Conservation (phyloP, 2,113 vertebrate species). For the Bujurquina vittata region DNA sequence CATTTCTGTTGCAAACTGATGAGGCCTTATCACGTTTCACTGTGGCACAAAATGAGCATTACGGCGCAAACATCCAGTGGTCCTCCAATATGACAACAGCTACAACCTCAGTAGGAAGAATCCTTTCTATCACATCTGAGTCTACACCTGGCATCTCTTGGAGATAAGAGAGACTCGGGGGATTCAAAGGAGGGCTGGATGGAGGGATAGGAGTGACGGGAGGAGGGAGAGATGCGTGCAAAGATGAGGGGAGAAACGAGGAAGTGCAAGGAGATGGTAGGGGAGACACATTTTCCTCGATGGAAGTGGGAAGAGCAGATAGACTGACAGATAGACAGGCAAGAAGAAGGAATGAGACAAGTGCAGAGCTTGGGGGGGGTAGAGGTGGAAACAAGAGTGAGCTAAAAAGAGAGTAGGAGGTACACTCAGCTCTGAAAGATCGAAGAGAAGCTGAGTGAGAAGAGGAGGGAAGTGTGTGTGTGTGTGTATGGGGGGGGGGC, state of each 20-base stretch:
- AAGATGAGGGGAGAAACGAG: background rate
- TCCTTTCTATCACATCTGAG: conserved; percentile 39
- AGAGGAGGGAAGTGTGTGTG: background rate
- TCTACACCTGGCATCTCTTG: conserved; percentile 38
- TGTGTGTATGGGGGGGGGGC: background rate
- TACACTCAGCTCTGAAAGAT: conserved; percentile 41
- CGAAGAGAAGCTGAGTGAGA: conserved; percentile 41
- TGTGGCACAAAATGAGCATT: background rate
- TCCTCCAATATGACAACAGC: background rate
- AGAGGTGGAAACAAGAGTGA: conserved; percentile 51
- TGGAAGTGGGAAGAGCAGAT: conserved; percentile 16
- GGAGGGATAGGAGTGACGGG: conserved; percentile 29
- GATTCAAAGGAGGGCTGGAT: conserved; percentile 23
- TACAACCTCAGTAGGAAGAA: conserved; percentile 4
- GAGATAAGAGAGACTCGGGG: conserved; percentile 32
- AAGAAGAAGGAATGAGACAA: conserved; percentile 43
- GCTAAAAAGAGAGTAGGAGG: conserved; percentile 59
- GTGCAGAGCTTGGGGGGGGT: background rate
- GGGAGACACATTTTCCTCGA: conserved; percentile 19
- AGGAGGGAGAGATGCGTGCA: background rate
- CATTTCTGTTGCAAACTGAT: background rate
- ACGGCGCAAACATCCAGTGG: background rate
- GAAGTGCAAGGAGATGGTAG: background rate
- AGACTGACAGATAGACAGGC: conserved; percentile 36
- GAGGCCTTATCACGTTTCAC: background rate